phyloP scores from a whole-genome alignment of 2,797 vertebrate species.

The Clarias laeviceps region DNA sequence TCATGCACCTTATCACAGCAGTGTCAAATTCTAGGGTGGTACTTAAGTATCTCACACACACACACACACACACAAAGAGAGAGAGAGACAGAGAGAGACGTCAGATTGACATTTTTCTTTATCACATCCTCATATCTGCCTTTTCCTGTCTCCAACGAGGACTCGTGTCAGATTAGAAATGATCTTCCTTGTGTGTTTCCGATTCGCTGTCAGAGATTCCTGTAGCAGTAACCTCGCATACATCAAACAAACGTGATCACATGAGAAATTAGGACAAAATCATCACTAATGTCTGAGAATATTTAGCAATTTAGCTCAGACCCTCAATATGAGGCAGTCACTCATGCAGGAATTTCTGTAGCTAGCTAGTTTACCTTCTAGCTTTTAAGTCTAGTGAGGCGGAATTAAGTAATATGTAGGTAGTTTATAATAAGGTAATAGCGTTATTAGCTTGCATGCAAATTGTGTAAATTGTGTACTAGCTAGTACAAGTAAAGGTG shows the following conservation, averaged over 20 bases:
- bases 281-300: neutral
- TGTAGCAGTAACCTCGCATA: neutral
- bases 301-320: neutral
- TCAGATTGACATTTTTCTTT: conserved; percentile 20
- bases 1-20: conserved; percentile 30
- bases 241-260: neutral
- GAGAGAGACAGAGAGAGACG: neutral
- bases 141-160: conserved; percentile 8
- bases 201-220: neutral
- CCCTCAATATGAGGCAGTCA: neutral
- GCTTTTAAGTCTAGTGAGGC: neutral
- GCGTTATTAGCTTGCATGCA: too few relatives aligned
- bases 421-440: too few relatives aligned
- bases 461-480: too few relatives aligned
- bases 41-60: conserved; percentile 18
- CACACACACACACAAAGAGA: conserved; percentile 23
- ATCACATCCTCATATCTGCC: conserved; percentile 21
- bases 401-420: too few relatives aligned
- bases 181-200: neutral
- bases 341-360: neutral
- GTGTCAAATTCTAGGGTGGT: conserved; percentile 21
- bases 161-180: conserved; percentile 30
- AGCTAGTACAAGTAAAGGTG: neutral
- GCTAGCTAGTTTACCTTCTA: neutral
- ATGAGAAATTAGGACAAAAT: neutral